Base-by-base conservation (phyloP, 2,797 vertebrate genomes). In the Smutsia temminckii region DNA sequence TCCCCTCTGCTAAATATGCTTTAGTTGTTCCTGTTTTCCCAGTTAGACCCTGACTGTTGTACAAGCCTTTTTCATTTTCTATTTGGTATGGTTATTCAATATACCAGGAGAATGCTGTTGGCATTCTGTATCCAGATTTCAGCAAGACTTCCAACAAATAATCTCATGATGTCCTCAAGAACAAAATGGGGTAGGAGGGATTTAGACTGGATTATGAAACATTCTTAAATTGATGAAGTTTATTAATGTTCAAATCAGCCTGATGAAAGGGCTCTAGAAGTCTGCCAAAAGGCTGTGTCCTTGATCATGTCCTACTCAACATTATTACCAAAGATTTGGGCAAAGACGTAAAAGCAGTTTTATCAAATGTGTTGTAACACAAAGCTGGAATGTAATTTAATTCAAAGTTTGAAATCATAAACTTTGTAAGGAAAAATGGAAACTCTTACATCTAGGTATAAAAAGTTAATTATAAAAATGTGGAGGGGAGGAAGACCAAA, bases 291-390 rank as follows among this genome's bases (percentile, higher is more conserved):
- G 16, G 17, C 27, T 55, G 17, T 88, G 55, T 72, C 40, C 64
- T 91, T 85, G 27, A 20, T 61, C 10, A 2, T 81, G 34, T 74
- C 37, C 25, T 75, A 25, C 25, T 95, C 61, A 94, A n/a, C 32
- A 55, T 93, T 93, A 53, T 80, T 85, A 91, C 23, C 21, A 53
- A 83, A 91, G 68, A 79, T 69, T 85, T 95, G 53, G 81, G 85
- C 2, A 21, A 74, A 95, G 49, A 61, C 13, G 16, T 34, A 53
- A 86, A 55, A 77, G 57, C 18, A 93, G 7, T 23, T 75, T 57
- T 85, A 83, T 75, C 51, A 92, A 95, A 80, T 92, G 11, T 89
- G 2, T 74, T 6, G 2, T 72, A 77, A 57, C 32, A 74, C 21
- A 80, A 69, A 94, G 34, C 59, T 80, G 34, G 29, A 69, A 86